Conservation (phyloP, 2,113 vertebrate species). For the Apaloderma vittatum region DNA sequence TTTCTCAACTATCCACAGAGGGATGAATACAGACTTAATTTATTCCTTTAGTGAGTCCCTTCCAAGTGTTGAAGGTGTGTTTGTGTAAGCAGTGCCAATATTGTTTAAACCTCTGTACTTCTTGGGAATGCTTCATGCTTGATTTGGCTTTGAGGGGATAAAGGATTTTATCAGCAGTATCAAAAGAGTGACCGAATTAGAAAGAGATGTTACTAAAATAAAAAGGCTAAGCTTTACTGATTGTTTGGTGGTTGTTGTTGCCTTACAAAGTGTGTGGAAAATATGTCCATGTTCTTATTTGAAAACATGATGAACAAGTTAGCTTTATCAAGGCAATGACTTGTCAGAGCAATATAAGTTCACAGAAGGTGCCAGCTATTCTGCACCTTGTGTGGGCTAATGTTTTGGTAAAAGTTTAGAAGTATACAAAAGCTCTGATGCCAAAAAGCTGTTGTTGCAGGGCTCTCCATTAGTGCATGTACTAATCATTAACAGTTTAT, state of each 20-base stretch:
- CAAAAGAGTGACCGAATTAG: background rate
- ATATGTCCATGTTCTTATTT: background rate
- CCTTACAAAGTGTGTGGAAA: background rate
- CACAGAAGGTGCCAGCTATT: constrained; percentile 2
- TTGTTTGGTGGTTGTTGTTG: background rate
- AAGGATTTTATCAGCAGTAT: background rate
- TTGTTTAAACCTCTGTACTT: background rate
- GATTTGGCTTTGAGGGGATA: background rate
- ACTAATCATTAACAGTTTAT: background rate
- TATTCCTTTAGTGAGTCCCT: background rate
- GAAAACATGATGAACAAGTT: background rate
- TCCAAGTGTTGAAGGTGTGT: background rate
- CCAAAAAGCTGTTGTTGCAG: background rate
- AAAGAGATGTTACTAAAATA: background rate
- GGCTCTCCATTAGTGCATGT: background rate
- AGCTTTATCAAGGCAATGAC: background rate
- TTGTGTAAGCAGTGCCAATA: background rate
- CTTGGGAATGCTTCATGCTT: background rate
- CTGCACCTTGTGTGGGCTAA: background rate
- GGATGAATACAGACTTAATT: background rate
- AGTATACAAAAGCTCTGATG: background rate
- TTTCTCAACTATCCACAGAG: background rate
- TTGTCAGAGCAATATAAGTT: background rate
- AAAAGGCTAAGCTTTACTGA: background rate
- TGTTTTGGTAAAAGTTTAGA: background rate